Evolutionary conservation across 2,888 invertebrate species (phyloP).

Genomic region (Cosmopolites sordidus): DNA sequence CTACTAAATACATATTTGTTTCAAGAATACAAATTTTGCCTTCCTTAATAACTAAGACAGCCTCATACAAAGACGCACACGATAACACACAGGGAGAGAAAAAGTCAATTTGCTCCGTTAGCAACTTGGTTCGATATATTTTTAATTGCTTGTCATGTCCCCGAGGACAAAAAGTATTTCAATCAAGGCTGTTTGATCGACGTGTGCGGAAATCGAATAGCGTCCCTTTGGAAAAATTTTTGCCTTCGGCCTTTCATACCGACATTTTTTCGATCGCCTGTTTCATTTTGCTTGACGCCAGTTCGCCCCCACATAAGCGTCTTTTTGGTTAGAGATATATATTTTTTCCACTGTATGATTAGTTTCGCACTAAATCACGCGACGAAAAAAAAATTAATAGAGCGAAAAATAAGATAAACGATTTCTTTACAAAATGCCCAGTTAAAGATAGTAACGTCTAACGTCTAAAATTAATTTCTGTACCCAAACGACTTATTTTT

Average conservation of each 20-base stretch:
- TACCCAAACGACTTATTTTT: too few relatives aligned
- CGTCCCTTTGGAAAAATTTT: conserved; percentile 4
- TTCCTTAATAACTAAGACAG: too few relatives aligned
- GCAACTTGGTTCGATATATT: not conserved
- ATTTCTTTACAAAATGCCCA: not conserved
- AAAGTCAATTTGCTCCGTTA: not conserved
- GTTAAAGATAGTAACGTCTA: not conserved
- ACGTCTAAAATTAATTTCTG: too few relatives aligned
- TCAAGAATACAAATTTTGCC: too few relatives aligned
- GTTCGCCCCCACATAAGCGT: not conserved
- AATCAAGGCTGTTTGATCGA: conserved; percentile 10
- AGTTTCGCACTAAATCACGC: not conserved
- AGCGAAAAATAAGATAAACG: conserved; percentile 1
- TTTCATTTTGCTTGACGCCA: not conserved
- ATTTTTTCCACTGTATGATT: not conserved
- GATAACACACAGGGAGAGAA: too few relatives aligned
- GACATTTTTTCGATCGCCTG: conserved; percentile 2
- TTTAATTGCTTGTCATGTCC: conserved; percentile 6
- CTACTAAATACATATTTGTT: too few relatives aligned
- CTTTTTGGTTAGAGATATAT: not conserved
- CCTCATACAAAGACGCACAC: too few relatives aligned
- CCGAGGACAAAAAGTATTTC: conserved; percentile 3
- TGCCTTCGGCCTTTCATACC: conserved; percentile 5
- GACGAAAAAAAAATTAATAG: not conserved
- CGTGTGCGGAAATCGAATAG: conserved; percentile 11